Base-by-base conservation (phyloP, 2,888 invertebrate genomes). In the Fragum sueziense region DNA sequence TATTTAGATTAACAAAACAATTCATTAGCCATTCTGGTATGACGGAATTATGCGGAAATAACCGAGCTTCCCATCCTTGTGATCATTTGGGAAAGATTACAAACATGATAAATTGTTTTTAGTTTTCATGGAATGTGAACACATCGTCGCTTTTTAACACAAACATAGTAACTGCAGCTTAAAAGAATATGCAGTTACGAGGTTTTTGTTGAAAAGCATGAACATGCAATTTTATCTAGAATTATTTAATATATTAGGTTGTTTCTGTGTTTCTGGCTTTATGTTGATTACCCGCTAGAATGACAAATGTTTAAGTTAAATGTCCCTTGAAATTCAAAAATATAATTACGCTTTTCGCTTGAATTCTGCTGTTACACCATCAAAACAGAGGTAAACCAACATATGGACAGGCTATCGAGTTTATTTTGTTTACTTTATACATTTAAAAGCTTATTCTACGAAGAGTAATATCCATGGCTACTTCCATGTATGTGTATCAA, bases 81-180 rank as follows among this genome's bases (percentile, higher is more conserved):
- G 27, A 57, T 57, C 57, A 27, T 14, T 25, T 25, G 11, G 27
- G 27, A 57, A 25, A 22, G 27, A 57, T 27, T 25, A 4, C 57
- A 57, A 7, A 33, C 9, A 14, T 29, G 61, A 61, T 61, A 61
- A 61, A 61, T 33, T 47, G 47, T 47, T 29, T 61, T 61, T 33
- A 33, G 33, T 61, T 61, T 61, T 61, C 33, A 61, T 33, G 61
- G 61, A 61, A n/a, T 61, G 25, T 33, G 61, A 61, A 33, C 61
- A 61, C 29, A n/a, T n/a, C n/a, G n/a, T n/a, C n/a, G n/a, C n/a
- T n/a, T n/a, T n/a, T n/a, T n/a, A n/a, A n/a, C n/a, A n/a, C n/a
- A n/a, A n/a, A n/a, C n/a, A n/a, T n/a, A n/a, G n/a, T n/a, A n/a
- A n/a, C n/a, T n/a, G n/a, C n/a, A n/a, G n/a, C n/a, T n/a, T n/a